phyloP scores from a whole-genome alignment of 2,888 invertebrate genomes.

The Hetaerina titia region DNA sequence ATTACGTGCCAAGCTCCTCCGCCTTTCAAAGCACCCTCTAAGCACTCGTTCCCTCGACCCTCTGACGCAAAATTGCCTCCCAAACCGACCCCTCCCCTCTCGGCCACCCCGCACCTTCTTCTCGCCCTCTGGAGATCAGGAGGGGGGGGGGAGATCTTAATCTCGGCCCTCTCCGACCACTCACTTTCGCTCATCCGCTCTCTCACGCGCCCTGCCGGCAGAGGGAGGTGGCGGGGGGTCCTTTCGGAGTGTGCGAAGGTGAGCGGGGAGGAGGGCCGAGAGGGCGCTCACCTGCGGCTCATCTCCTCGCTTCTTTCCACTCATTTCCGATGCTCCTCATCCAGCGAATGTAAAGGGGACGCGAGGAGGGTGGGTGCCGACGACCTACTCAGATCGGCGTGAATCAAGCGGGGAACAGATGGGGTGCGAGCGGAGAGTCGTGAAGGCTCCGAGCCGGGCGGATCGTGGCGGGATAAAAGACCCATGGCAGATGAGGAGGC shows the following conservation, averaged over 20 bases:
- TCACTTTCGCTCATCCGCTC: not conserved
- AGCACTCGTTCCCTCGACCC: not conserved
- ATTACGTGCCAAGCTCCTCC: not conserved
- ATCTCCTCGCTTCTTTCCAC: too few relatives aligned
- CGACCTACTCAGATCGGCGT: too few relatives aligned
- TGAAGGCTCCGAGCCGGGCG: too few relatives aligned
- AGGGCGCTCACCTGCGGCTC: too few relatives aligned
- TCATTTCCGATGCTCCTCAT: too few relatives aligned
- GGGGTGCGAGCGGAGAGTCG: too few relatives aligned
- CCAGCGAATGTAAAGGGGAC: not conserved
- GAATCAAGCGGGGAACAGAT: too few relatives aligned
- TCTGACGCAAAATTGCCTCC: not conserved
- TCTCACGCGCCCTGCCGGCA: too few relatives aligned
- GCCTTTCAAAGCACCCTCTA: not conserved
- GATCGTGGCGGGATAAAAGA: too few relatives aligned
- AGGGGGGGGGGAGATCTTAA: not conserved
- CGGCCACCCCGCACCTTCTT: not conserved
- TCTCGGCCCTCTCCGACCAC: not conserved
- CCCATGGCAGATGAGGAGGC: too few relatives aligned
- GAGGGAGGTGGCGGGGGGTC: not conserved
- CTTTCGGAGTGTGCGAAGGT: not conserved
- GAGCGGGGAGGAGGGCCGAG: not conserved
- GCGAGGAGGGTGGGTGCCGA: not conserved
- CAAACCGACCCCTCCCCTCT: not conserved
- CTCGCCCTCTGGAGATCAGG: not conserved